Base-by-base conservation (phyloP, 1,140 invertebrate species). In the Achatina immaculata region DNA sequence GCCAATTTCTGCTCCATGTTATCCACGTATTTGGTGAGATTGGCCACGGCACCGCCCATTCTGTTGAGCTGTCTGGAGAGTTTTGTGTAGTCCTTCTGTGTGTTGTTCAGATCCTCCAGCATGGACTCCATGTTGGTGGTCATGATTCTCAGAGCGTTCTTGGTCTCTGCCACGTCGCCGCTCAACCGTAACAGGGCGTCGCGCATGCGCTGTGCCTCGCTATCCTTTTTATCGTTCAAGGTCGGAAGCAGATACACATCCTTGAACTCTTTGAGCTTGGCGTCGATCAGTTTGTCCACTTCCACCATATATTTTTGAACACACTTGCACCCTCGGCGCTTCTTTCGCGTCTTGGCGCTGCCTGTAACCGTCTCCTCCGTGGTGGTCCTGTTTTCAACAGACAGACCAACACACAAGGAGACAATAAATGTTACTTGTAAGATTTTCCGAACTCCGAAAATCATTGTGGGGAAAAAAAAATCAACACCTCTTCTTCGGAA, bases 21-120 rank as follows among this genome's bases (percentile, higher is more conserved):
- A 80, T 80, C 78, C 78, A 80, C 78, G n/a, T 80, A 72, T 68
- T 80, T 80, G 43, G 78, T 80, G 31, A 80, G 48, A 45, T 80
- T 80, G 3, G 45, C 78, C 45, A 80, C 66, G 34, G 68, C 45
- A 14, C 68, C 66, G 48, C 78, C 31, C 16, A 80, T 55, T 14
- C 68, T 40, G 66, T 51, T 71, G 11, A 80, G 31, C 31, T 72
- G 65, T 28, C 42, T 48, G 45, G 40, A 51, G n/a, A 72, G 16
- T 28, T 72, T 80, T 31, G 65, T n/a, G 34, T 71, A 55, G 14
- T 72, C 78, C 45, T 72, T 69, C 48, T 80, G 66, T 0, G 66
- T 80, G 68, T 14, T 55, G 66, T 72, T 51, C n/a, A 80, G 43
- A 24, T 80, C 78, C 31, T 51, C 68, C 43, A 80, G 43, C 55